Base-by-base conservation (phyloP, 2,888 invertebrate species). In the Aphelenchoides bicaudatus region DNA sequence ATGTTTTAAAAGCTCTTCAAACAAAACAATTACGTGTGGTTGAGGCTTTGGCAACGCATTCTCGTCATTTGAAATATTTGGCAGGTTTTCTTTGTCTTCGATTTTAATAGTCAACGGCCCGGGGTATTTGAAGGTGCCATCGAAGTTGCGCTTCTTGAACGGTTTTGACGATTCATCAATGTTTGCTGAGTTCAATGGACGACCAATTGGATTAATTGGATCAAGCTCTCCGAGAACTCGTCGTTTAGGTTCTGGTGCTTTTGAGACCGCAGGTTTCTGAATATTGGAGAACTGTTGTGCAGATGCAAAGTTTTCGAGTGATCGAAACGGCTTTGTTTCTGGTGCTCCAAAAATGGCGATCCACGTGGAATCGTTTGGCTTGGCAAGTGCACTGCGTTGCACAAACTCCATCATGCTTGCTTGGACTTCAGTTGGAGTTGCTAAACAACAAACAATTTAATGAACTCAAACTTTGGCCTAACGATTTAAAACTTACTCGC, bases 401-500 rank as follows among this genome's bases (percentile, higher is more conserved):
- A 58, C 19, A 25, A 58, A 58, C 8, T 59, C 46, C n/a, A 19
- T 28, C 59, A 58, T 58, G 37, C 29, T 27, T 25, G 13, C 43
- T 13, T 23, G 19, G 31, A 59, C 59, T 10, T 34, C 38, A 28
- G 16, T 49, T 1, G 43, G 2, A 3, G 50, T 38, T 19, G n/a
- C 48, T 46, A 25, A 56, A 54, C 23, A 6, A 10, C 19, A 10
- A 16, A 19, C 10, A 6, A 10, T 51, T 51, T 19, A 8, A 51
- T 51, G 10, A 6, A n/a, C 8, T 49, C 10, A 46, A 13, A 5
- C 6, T 51, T 13, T 10, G 10, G 19, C 10, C 19, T 13, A 13
- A 43, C 13, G 19, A 13, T 13, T 13, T 43, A 13, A 10, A 19
- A 51, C 21, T 30, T 30, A 64, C 64, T 66, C 39, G 73, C 72